Conservation (phyloP, 2,113 vertebrate genomes). For the Vulpes lagopus region DNA sequence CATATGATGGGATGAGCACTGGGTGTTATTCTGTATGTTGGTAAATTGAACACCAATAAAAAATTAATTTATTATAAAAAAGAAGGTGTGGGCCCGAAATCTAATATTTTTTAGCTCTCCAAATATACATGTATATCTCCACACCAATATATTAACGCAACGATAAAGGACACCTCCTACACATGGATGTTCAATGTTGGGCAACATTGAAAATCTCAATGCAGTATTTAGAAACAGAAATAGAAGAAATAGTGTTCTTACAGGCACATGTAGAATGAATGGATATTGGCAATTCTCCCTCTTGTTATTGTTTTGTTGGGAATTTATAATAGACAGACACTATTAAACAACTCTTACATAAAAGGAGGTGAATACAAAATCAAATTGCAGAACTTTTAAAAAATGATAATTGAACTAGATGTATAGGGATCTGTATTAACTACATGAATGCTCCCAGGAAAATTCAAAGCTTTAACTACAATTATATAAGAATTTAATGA, state of each 20-base stretch:
- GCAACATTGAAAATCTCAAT: not conserved
- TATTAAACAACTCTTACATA: not conserved
- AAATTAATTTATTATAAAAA: too few relatives aligned
- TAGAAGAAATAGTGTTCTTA: not conserved
- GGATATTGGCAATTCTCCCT: not conserved
- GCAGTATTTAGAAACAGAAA: not conserved
- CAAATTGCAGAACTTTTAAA: not conserved
- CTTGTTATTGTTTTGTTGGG: not conserved
- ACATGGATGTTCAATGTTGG: not conserved
- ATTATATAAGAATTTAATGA: not conserved
- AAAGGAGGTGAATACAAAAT: not conserved
- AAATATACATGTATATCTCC: not conserved
- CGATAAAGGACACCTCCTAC: not conserved
- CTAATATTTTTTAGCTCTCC: too few relatives aligned
- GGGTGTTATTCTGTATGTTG: too few relatives aligned
- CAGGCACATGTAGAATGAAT: not conserved
- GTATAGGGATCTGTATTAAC: not conserved
- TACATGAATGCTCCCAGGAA: not conserved
- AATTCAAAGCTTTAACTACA: not conserved
- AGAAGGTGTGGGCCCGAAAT: too few relatives aligned
- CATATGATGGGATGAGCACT: too few relatives aligned
- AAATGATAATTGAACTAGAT: not conserved
- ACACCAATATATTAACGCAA: not conserved
- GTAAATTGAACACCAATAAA: too few relatives aligned
- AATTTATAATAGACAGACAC: not conserved